These are phyloP conservation scores for Lysiphlebus fabarum DNA, from an alignment of 1,140 invertebrate genomes.

Conservation along the genomic window DNA sequence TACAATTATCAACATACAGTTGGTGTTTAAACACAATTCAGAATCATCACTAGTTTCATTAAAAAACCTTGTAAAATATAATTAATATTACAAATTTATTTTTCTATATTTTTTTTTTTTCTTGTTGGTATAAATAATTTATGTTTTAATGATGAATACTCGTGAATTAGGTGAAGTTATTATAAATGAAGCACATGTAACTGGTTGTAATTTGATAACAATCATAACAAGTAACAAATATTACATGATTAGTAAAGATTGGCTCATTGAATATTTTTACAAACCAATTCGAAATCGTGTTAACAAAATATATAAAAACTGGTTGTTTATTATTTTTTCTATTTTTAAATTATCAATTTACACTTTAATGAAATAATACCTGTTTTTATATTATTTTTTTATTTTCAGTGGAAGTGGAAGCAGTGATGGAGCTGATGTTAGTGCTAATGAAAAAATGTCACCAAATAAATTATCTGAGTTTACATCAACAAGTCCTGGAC, in stretches of 20 bases:
- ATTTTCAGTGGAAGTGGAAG: constrained; percentile 47
- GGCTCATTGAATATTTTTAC: constrained; percentile 44
- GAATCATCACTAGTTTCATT: constrained; percentile 7
- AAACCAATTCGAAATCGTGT: constrained; percentile 23
- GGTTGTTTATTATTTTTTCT: background rate
- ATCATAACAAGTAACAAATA: constrained; percentile 49
- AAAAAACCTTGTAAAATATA: no score
- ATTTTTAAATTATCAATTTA: background rate
- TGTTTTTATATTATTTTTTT: constrained; percentile 31
- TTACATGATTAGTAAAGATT: constrained; percentile 47
- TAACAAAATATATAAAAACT: constrained; percentile 21
- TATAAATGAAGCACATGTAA: constrained; percentile 37
- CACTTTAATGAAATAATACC: constrained; percentile 1
- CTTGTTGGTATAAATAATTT: constrained; percentile 18
- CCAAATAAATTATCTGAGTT: constrained; percentile 49
- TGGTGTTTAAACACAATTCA: background rate
- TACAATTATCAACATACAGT: background rate
- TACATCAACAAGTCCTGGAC: constrained; percentile 48
- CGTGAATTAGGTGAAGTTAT: constrained; percentile 38
- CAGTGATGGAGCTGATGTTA: constrained; percentile 50
- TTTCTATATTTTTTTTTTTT: no score
- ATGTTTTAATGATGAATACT: constrained; percentile 36
- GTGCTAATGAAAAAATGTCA: constrained; percentile 49
- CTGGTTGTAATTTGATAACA: constrained; percentile 48
- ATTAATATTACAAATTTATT: no score